Conservation (phyloP, 2,797 vertebrate genomes). For the Carcharodon carcharias region DNA sequence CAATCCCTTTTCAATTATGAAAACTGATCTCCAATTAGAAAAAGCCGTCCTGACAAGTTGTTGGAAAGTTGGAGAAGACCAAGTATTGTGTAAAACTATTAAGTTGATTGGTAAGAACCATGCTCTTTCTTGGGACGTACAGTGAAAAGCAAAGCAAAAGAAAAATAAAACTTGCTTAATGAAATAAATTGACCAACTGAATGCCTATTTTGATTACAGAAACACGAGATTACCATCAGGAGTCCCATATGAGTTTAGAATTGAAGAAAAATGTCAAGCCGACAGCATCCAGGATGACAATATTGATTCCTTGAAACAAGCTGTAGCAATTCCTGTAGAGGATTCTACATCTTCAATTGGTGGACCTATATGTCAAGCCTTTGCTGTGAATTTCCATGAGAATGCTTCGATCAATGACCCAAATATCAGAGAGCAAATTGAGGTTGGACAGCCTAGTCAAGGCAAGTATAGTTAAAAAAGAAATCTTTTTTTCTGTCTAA, state of each 20-base stretch:
- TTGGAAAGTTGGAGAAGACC: not conserved
- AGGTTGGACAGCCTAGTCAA: not conserved
- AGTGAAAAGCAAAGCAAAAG: not conserved
- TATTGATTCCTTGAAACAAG: not conserved
- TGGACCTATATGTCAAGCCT: not conserved
- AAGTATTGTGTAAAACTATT: not conserved
- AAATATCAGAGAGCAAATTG: not conserved
- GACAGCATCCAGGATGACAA: not conserved
- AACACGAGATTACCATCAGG: not conserved
- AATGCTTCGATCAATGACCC: not conserved
- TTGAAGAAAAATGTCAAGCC: not conserved
- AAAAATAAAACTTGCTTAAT: not conserved
- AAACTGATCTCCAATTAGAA: not conserved
- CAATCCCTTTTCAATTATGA: not conserved
- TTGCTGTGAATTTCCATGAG: not conserved
- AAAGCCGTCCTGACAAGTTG: not conserved
- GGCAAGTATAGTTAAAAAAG: not conserved
- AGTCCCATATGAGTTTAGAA: not conserved
- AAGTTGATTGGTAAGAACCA: not conserved
- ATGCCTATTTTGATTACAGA: conserved; percentile 14
- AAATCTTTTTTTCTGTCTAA: not conserved
- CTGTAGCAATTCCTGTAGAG: no score
- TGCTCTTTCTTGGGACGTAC: not conserved
- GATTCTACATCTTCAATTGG: not conserved
- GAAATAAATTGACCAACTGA: not conserved